Evolutionary conservation across 1,140 invertebrate species (phyloP), one percentile per base, ranked within the genome.

Genomic region (Hestina assimilis): DNA sequence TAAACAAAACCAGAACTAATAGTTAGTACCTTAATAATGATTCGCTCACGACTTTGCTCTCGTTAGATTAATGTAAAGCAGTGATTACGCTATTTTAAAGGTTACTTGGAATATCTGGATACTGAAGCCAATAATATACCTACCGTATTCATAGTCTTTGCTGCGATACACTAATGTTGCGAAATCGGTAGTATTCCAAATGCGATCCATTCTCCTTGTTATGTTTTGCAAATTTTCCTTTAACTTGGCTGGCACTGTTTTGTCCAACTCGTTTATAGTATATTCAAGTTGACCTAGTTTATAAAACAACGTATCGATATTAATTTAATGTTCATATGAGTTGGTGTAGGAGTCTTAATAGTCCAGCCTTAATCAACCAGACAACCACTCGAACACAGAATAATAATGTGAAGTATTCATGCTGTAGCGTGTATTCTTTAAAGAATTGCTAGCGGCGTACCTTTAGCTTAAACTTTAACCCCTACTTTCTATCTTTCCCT

Each of bases 101-200:
- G 31, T 33, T 33, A 33, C 19, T 17, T 38, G n/a, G 33, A 38
- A 14, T 33, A 33, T 38, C 33, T 38, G n/a, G 33, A 38, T 38
- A 38, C 33, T 38, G 9, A 19, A 38, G 11, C 8, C 17, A 14
- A 4, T 17, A 38, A 38, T 17, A 51, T 33, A 64, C 65, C 46
- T 61, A 87, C 83, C 80, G 40, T 85, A 87, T 76, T 87, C 79
- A 35, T 87, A 87, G 43, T 87, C 83, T 58, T 87, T 87, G 46
- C 70, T 85, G 9, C 83, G 65, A 43, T 76, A 87, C 0, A 75
- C 66, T 26, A 87, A 59, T 15, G 55, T 77, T n/a, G 12, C 40
- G 3, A 56, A 17, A 43, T 83, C 71, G 0, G 75, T 79, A 1
- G 62, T 76, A 29, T 85, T 87, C 21, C 63, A 70, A 40, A 83